Conservation (phyloP, 2,113 vertebrate species). For the Gnathonemus longibarbis region DNA sequence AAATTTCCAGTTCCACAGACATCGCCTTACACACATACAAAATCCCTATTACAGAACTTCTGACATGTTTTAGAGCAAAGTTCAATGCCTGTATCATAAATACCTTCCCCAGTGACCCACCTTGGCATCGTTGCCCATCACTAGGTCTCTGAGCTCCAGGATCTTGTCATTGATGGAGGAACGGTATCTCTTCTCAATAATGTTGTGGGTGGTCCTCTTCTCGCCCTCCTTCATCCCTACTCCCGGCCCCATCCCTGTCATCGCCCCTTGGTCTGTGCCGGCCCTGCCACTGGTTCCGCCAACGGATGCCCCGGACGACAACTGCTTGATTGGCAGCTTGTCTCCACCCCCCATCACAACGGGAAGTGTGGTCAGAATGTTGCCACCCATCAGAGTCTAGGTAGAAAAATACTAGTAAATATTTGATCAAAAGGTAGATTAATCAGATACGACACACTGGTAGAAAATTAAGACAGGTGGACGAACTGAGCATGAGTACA, state of each 20-base stretch:
- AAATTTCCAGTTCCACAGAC: not conserved
- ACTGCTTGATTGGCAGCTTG: constrained; percentile 92
- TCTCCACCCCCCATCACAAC: constrained; percentile 92
- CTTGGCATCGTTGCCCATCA: constrained; percentile 95
- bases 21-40: not conserved
- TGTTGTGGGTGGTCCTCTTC: constrained; percentile 92
- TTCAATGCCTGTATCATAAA: not conserved
- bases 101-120: constrained; percentile 45
- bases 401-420: not conserved
- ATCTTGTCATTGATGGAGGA: constrained; percentile 99
- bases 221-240: constrained; percentile 86
- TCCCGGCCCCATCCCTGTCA: constrained; percentile 53
- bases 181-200: constrained; percentile 95
- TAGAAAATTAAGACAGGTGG: not conserved
- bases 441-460: not conserved
- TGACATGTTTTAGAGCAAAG: not conserved
- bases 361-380: constrained; percentile 91
- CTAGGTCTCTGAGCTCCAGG: constrained; percentile 87
- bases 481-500: not conserved
- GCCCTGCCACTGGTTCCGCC: constrained; percentile 59
- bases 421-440: not conserved
- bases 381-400: constrained; percentile 88
- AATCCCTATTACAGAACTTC: not conserved
- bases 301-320: constrained; percentile 63
- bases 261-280: constrained; percentile 48